Evolutionary conservation across 1,140 invertebrate species (phyloP).

Genomic region (Colletes latitarsis): DNA sequence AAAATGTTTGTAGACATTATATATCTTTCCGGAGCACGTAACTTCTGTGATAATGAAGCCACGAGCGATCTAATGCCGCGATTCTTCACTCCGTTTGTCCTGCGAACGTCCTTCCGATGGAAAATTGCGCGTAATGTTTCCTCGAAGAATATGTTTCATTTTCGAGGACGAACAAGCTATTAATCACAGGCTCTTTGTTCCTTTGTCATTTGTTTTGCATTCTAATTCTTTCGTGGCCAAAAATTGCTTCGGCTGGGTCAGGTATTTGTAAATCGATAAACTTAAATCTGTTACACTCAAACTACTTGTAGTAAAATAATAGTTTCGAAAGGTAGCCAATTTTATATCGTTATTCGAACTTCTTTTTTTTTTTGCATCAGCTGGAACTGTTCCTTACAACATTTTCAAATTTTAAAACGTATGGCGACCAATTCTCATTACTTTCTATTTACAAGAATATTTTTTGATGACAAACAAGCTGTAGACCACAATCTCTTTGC

Average conservation of each 20-base stretch:
- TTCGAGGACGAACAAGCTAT: neutral
- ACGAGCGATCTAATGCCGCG: neutral
- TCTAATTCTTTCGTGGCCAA: neutral
- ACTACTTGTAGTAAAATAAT: no score
- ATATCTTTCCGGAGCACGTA: constrained; percentile 12
- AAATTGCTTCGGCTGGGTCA: neutral
- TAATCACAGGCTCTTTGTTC: neutral
- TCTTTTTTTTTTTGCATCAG: no score
- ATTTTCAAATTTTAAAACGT: no score
- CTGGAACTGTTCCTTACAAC: no score
- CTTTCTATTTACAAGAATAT: no score
- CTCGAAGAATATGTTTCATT: neutral
- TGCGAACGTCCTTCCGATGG: neutral
- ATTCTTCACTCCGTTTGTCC: neutral
- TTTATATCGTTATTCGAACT: no score
- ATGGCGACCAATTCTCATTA: no score
- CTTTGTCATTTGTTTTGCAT: neutral
- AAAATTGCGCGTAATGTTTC: neutral
- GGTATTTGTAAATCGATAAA: no score
- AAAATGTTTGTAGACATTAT: constrained; percentile 6
- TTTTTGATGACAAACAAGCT: no score
- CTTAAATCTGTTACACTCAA: no score
- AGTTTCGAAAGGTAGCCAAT: no score
- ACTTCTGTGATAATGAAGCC: constrained; percentile 5
- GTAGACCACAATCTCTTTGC: no score